Percentiles rank a stretch among this genome's conserved stretches.
phyloP scores from a whole-genome alignment of 2,888 invertebrate genomes.

The Latrodectus elegans region DNA sequence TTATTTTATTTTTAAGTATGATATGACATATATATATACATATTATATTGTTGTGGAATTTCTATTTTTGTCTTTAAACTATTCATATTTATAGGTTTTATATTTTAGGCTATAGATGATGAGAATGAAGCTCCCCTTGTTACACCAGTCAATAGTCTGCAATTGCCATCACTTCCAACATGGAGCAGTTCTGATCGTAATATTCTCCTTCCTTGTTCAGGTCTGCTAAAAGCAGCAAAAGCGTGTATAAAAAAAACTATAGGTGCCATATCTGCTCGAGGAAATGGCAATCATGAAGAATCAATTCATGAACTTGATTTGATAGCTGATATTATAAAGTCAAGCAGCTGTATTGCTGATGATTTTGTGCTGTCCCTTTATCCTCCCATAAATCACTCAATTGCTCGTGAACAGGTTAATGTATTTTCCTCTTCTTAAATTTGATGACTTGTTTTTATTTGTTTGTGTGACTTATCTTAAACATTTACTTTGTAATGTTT shows the following conservation, averaged over 20 bases:
- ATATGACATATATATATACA: too few species aligned
- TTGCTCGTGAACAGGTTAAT: slow-evolving; percentile 43
- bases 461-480: neutral
- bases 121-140: slow-evolving; percentile 4
- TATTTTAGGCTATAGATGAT: slow-evolving; percentile 42
- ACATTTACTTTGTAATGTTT: neutral
- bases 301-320: slow-evolving; percentile 45
- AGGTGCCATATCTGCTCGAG: slow-evolving; percentile 30
- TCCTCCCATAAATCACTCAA: slow-evolving; percentile 55
- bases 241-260: slow-evolving; percentile 59
- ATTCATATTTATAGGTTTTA: too few species aligned
- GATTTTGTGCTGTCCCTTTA: slow-evolving; percentile 62
- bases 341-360: slow-evolving; percentile 44
- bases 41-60: too few species aligned
- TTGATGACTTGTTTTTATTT: too few species aligned
- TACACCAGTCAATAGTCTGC: slow-evolving; percentile 21
- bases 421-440: neutral
- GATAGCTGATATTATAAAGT: slow-evolving; percentile 43
- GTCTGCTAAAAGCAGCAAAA: slow-evolving; percentile 50
- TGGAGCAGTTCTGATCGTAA: slow-evolving; percentile 57
- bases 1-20: too few species aligned
- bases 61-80: too few species aligned
- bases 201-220: slow-evolving; percentile 49
- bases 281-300: slow-evolving; percentile 42
- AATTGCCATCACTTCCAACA: neutral